Evolutionary conservation across 1,140 invertebrate species (phyloP).

Genomic region (Drosophila navojoa): DNA sequence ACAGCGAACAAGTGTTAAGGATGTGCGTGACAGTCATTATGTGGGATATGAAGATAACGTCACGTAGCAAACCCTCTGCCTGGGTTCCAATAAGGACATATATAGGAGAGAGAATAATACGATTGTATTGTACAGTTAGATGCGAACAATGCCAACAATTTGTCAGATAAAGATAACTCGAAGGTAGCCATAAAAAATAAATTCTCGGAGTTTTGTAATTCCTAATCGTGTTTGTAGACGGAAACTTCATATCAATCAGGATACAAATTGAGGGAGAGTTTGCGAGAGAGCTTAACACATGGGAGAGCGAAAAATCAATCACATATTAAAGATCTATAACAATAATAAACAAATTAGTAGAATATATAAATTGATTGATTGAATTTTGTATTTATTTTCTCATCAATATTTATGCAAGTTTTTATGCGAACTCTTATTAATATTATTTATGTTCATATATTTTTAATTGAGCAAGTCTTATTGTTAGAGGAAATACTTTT

Average conservation of each 20-base stretch:
- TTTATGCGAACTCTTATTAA: not conserved
- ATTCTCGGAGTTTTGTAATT: not conserved
- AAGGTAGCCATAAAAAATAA: not conserved
- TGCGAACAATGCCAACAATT: conserved; percentile 15
- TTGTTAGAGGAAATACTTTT: not conserved
- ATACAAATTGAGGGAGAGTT: not conserved
- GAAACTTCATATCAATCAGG: conserved; percentile 14
- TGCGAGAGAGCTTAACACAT: not conserved
- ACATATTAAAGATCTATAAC: no score
- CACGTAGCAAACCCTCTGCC: conserved; percentile 30
- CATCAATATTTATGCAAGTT: conserved; percentile 1
- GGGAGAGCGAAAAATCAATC: no score
- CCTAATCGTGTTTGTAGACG: not conserved
- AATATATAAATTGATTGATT: no score
- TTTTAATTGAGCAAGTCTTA: not conserved
- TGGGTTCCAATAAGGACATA: conserved; percentile 10
- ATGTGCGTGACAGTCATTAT: conserved; percentile 65
- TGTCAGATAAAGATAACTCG: conserved; percentile 9
- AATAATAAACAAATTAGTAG: no score
- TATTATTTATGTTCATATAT: no score
- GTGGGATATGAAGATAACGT: conserved; percentile 26
- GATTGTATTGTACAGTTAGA: conserved; percentile 2
- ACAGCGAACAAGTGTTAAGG: conserved; percentile 67
- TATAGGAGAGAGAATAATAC: not conserved
- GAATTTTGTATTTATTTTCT: not conserved